Conservation (phyloP, 2,888 invertebrate genomes). For the Xestia rhomboidea region DNA sequence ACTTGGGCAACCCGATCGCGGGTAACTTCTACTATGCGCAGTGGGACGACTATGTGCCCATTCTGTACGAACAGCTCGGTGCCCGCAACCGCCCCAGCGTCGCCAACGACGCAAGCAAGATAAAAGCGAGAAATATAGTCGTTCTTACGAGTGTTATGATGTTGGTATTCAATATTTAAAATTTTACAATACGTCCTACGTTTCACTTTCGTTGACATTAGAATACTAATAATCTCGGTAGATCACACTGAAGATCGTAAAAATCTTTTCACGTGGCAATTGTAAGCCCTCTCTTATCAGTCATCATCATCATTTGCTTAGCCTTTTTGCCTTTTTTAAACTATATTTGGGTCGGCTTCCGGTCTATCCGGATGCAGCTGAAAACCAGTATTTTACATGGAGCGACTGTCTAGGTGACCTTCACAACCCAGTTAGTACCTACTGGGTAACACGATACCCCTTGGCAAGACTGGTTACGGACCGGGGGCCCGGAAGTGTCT, state of each 20-base stretch:
- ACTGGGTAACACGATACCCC: background rate
- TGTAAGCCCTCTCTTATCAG: background rate
- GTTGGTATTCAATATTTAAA: background rate
- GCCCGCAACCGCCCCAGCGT: slow-evolving; percentile 31
- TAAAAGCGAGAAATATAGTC: background rate
- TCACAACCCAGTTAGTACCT: background rate
- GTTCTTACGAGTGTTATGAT: background rate
- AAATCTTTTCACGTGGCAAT: background rate
- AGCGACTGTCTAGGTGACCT: background rate
- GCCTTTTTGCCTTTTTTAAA: too few relatives aligned
- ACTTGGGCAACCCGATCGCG: slow-evolving; percentile 94
- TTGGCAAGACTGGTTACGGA: background rate
- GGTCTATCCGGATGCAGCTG: background rate
- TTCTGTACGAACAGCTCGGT: slow-evolving; percentile 85
- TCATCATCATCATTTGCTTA: background rate
- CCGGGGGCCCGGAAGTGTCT: too few relatives aligned
- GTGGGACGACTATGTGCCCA: slow-evolving; percentile 95
- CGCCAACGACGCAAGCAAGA: background rate
- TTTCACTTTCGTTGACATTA: background rate
- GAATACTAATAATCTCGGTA: background rate
- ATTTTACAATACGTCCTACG: background rate
- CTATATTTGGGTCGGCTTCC: background rate
- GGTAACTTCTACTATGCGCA: slow-evolving; percentile 95
- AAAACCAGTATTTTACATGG: too few relatives aligned
- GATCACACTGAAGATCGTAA: background rate